A percentile compares a stretch with the other conserved stretches of the same genome.
Conservation (phyloP, 1,140 invertebrate species). For the Cotesia typhae region DNA sequence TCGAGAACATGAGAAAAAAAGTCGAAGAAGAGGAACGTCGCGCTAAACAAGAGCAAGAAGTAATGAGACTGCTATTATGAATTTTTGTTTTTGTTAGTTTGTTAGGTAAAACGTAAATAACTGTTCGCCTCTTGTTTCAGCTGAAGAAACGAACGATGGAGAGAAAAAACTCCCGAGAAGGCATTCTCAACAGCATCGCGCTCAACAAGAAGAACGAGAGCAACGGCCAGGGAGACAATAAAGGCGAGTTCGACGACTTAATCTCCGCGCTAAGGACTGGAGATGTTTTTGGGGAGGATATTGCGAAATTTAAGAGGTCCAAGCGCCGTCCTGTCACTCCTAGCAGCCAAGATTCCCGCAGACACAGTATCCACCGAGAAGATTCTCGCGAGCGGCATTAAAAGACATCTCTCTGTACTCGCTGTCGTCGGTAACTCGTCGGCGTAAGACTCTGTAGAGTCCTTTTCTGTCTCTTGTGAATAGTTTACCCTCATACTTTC, state of each 20-base stretch:
- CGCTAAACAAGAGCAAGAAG: slow-evolving; percentile 90
- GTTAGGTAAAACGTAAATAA: neutral
- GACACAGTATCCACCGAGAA: slow-evolving; percentile 72
- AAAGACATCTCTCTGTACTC: slow-evolving; percentile 25
- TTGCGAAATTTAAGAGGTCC: slow-evolving; percentile 89
- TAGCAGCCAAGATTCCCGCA: slow-evolving; percentile 69
- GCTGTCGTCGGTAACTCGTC: neutral
- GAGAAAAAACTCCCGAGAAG: slow-evolving; percentile 79
- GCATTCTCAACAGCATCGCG: slow-evolving; percentile 70
- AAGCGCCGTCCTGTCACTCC: slow-evolving; percentile 71
- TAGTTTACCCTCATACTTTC: too few species aligned
- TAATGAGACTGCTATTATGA: slow-evolving; percentile 53
- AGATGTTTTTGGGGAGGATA: slow-evolving; percentile 97
- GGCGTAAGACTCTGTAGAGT: neutral
- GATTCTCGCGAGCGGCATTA: slow-evolving; percentile 75
- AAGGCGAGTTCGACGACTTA: slow-evolving; percentile 96
- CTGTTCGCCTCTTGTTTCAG: slow-evolving; percentile 59
- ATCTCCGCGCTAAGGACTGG: slow-evolving; percentile 95
- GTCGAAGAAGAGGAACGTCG: slow-evolving; percentile 93
- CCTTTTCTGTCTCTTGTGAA: too few species aligned
- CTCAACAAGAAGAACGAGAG: slow-evolving; percentile 66
- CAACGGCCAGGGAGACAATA: slow-evolving; percentile 70
- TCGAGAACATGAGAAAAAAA: slow-evolving; percentile 82
- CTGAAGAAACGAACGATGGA: slow-evolving; percentile 88
- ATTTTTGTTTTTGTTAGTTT: slow-evolving; percentile 7